Conservation (phyloP, 2,113 vertebrate species). For the Labeo rohita region DNA sequence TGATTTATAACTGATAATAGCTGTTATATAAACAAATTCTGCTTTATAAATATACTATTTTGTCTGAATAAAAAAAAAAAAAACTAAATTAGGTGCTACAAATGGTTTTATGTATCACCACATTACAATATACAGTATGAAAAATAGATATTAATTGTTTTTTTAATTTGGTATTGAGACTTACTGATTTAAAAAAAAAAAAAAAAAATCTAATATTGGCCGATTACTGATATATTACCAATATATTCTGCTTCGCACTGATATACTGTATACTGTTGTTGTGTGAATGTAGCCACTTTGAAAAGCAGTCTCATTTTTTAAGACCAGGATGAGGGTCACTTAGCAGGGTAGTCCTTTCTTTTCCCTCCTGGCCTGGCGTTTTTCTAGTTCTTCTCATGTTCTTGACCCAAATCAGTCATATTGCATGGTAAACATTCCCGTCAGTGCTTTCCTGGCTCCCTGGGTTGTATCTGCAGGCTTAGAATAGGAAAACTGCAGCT, state of each 20-base stretch:
- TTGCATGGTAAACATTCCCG: slow-evolving; percentile 33
- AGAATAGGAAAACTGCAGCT: slow-evolving; percentile 6
- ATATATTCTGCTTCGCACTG: neutral
- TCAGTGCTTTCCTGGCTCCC: slow-evolving; percentile 5
- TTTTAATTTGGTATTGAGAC: neutral
- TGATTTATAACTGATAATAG: neutral
- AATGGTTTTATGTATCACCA: neutral
- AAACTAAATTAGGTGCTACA: neutral
- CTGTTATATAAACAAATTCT: neutral
- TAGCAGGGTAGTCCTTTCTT: neutral
- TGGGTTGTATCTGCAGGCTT: slow-evolving; percentile 20
- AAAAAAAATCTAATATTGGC: too few relatives aligned
- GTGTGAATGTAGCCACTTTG: neutral
- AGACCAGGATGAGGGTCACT: neutral
- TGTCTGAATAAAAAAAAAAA: neutral
- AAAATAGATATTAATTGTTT: neutral
- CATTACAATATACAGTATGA: neutral
- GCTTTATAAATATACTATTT: neutral
- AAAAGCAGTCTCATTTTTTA: neutral
- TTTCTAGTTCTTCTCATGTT: slow-evolving; percentile 35
- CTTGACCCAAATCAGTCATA: slow-evolving; percentile 48
- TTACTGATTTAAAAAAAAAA: too few relatives aligned
- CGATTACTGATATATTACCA: neutral
- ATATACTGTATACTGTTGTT: neutral
- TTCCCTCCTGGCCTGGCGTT: slow-evolving; percentile 23